Evolutionary conservation across 2,797 vertebrate genomes (phyloP).

Genomic region (Bovichtus diacanthus): DNA sequence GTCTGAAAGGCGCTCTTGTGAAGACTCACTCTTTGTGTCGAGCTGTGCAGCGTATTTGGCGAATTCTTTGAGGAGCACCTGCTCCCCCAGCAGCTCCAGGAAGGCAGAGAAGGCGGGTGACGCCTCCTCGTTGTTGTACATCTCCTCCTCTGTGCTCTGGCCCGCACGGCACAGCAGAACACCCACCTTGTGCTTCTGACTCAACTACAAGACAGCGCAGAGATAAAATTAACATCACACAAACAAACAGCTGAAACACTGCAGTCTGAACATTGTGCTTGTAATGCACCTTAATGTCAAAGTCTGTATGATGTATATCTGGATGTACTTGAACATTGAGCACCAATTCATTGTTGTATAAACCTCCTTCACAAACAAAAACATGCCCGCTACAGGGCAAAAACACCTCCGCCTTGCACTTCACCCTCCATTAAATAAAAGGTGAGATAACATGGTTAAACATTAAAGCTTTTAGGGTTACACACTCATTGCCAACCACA

Average conservation of each 20-base stretch:
- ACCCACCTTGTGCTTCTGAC: conserved; percentile 95
- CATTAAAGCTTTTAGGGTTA: conserved; percentile 55
- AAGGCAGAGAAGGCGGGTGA: conserved; percentile 91
- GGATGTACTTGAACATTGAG: neutral
- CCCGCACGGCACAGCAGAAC: conserved; percentile 93
- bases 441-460: conserved; percentile 55
- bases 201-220: conserved; percentile 84
- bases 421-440: conserved; percentile 51
- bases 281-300: conserved; percentile 21
- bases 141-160: conserved; percentile 98
- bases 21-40: conserved; percentile 93
- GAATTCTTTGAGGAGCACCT: conserved; percentile 92
- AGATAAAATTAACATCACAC: conserved; percentile 37
- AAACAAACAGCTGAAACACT: conserved; percentile 18
- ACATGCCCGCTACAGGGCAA: conserved; percentile 24
- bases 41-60: conserved; percentile 94
- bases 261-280: conserved; percentile 4
- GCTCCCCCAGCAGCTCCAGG: conserved; percentile 91
- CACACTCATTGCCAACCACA: conserved; percentile 37
- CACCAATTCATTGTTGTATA: conserved; percentile 32
- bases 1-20: conserved; percentile 12
- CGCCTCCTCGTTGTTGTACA: conserved; percentile 97
- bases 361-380: conserved; percentile 54
- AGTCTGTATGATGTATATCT: conserved; percentile 13
- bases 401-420: conserved; percentile 31